Evolutionary conservation across 64 coral and sea anemone genomes (phyloP).

Genomic region (Dendronephthya gigantea): DNA sequence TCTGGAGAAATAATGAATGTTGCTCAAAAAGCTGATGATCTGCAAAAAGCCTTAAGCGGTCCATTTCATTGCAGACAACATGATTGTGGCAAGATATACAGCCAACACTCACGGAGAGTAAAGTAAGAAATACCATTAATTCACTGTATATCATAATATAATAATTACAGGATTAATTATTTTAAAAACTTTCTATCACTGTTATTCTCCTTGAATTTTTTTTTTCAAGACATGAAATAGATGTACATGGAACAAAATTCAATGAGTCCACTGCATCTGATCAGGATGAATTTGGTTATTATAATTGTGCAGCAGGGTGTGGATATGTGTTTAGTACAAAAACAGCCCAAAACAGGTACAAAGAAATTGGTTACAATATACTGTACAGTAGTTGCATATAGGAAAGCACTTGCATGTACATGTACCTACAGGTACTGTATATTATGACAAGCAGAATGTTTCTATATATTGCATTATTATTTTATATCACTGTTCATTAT

Average conservation of each 20-base stretch:
- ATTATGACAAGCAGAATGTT: not conserved
- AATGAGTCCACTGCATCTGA: not conserved
- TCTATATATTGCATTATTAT: not conserved
- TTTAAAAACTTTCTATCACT: too few species aligned
- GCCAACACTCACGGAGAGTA: not conserved
- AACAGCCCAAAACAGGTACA: not conserved
- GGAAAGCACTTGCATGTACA: too few species aligned
- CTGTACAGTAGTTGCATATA: too few species aligned
- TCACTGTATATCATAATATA: not conserved
- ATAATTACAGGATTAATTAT: not conserved
- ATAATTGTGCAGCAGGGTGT: not conserved
- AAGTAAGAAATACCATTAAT: not conserved
- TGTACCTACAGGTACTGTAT: too few species aligned
- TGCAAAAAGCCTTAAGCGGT: not conserved
- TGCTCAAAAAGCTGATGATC: not conserved
- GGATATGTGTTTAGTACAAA: conserved; percentile 18
- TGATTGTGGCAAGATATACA: not conserved
- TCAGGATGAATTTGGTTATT: not conserved
- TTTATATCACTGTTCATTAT: too few species aligned
- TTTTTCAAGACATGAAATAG: not conserved
- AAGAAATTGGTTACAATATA: not conserved
- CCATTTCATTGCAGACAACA: not conserved
- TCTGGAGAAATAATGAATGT: not conserved
- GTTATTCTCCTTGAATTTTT: not conserved
- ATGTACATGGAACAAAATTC: not conserved